Evolutionary conservation across 2,113 vertebrate species (phyloP), one percentile per base, ranked within the genome.

Genomic region (rat (Rattus norvegicus)): DNA sequence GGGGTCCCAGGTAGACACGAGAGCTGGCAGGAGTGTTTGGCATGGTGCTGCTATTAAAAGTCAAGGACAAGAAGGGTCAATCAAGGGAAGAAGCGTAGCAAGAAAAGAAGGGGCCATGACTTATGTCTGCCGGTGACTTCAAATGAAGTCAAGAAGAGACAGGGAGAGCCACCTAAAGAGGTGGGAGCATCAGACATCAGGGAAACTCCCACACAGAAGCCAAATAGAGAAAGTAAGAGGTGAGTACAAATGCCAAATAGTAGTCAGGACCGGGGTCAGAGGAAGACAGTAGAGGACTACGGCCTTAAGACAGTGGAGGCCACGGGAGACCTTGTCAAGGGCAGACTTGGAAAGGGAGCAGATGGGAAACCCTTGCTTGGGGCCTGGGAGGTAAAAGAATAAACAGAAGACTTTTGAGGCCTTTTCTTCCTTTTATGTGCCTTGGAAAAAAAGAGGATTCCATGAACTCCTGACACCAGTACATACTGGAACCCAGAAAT

Each of bases 371-470:
- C 69, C 26, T 72, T n/a, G 11, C 19, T 43, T 26, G 43, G 16
- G 36, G 28, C 36, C 49, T 70, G n/a, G 72, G 33, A 77, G n/a
- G 80, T 39, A 49, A 91, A 92, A 33, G 61, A 94, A 61, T 56
- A 72, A 93, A 77, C 26, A 92, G 49, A 59, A 20, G 77, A 69
- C 49, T 80, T 81, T 13, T 2, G 24, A 88, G 59, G 30, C 6
- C 61, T 39, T 87, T 92, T 77, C 49, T 67, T 63, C 22, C 13
- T 91, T 73, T 91, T 73, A 75, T 79, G 73, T 65, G 79, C 52
- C 49, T 93, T 56, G 47, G 47, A 95, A 72, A 93, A 70, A 73
- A 36, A 92, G 89, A 88, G 36, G 24, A 36, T 70, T 43, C 54
- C 43, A 49, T 43, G 28, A 28, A 43, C 89, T 93, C 54, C 67